Evolutionary conservation across 2,888 invertebrate species (phyloP), one percentile per base, ranked within the genome.

Genomic region (Sericinus montela): DNA sequence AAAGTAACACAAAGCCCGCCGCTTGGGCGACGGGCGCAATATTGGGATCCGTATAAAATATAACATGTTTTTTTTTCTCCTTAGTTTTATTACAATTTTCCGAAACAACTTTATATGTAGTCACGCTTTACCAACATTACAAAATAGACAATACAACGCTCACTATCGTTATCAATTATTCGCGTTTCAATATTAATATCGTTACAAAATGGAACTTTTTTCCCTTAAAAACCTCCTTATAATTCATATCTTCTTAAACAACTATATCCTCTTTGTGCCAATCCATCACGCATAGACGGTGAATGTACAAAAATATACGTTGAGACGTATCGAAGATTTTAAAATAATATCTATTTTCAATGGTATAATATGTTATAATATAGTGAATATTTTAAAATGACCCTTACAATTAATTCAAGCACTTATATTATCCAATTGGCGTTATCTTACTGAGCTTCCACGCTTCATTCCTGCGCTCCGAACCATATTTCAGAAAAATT

Each of bases 61-160:
- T 84, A 86, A 87, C 85, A 74, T 79, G 65, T 68, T 75, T 80
- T 75, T 79, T 83, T 79, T 66, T 64, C 75, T 75, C 73, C 66
- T 63, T 62, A 65, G 78, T 81, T 88, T 84, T 80, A 83, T 85
- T 87, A 87, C 86, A 87, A 83, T 88, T 88, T 87, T 86, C 86
- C 81, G 86, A 87, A 88, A 88, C 87, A 87, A 80, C 68, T 82
- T 81, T 86, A 85, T 66, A 72, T 48, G 75, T 80, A 83, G 55
- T 68, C 71, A 75, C 72, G 71, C 78, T 73, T 77, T 68, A 67
- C 82, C 81, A 83, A 83, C 83, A 65, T 78, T 80, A 82, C 76
- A 79, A 82, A 80, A 82, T 80, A 86, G 80, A 83, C 83, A 81
- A 76, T 83, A 82, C 84, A 81, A 77, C 78, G 86, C 84, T 85